phyloP scores from a whole-genome alignment of 2,797 vertebrate genomes.

The Clamator glandarius region DNA sequence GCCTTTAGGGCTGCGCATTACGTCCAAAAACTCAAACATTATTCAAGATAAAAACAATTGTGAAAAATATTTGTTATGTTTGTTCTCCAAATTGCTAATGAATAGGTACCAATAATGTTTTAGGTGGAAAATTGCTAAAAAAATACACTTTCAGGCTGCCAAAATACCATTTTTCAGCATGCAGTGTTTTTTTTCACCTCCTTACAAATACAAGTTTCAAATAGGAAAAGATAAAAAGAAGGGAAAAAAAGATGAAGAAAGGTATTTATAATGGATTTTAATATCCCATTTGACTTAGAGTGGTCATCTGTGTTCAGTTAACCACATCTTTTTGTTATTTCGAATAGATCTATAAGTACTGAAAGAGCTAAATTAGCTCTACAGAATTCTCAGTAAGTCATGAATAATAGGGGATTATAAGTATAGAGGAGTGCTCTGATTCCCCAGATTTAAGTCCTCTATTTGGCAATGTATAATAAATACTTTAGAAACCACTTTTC shows the following conservation, averaged over 20 bases:
- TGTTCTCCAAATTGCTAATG: not conserved
- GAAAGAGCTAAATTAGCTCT: constrained; percentile 10
- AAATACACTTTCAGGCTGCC: not conserved
- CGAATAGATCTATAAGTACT: not conserved
- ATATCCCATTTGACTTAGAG: not conserved
- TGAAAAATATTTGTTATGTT: not conserved
- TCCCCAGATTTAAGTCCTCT: not conserved
- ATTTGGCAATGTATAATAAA: not conserved
- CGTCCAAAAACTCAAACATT: not conserved
- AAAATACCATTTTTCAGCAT: not conserved
- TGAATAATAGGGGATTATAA: not conserved
- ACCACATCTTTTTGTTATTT: not conserved
- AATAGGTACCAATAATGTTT: not conserved
- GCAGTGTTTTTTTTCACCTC: not conserved
- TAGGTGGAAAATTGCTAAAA: not conserved
- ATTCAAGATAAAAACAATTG: not conserved
- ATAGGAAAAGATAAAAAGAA: not conserved
- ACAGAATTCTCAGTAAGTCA: not conserved
- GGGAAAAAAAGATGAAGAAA: not conserved
- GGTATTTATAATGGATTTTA: not conserved
- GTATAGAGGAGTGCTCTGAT: not conserved
- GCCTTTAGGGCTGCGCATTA: not conserved
- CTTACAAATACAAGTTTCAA: not conserved
- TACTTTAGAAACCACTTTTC: not conserved
- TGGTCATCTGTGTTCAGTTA: not conserved